phyloP scores from a whole-genome alignment of 2,113 vertebrate species.

The Pseudonaja textilis region DNA sequence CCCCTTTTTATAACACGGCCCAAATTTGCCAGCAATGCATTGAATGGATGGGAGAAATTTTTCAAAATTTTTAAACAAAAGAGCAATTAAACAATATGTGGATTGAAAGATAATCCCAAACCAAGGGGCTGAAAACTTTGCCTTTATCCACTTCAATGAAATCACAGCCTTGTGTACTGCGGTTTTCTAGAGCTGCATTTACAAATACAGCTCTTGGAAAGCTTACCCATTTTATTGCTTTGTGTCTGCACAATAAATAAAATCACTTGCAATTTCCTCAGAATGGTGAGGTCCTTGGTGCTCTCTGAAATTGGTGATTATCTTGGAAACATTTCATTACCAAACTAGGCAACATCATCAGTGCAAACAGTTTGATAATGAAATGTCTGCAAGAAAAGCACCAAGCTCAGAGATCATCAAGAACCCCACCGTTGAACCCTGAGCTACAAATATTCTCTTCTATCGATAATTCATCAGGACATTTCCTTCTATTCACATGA shows the following conservation, averaged over 20 bases:
- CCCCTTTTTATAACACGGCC: not conserved
- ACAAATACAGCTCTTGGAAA: not conserved
- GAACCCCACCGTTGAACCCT: not conserved
- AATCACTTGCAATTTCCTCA: not conserved
- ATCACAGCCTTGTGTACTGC: not conserved
- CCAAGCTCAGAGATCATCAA: not conserved
- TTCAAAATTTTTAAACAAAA: not conserved
- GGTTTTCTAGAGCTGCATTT: not conserved
- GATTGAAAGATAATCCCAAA: not conserved
- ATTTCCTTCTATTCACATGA: fast-evolving
- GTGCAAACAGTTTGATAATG: not conserved
- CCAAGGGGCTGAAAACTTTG: not conserved
- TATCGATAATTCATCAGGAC: fast-evolving
- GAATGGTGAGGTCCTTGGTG: not conserved
- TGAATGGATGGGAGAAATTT: not conserved
- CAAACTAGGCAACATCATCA: not conserved
- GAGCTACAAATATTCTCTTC: not conserved
- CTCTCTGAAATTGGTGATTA: not conserved
- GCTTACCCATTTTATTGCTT: not conserved
- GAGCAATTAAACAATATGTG: not conserved
- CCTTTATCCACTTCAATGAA: not conserved
- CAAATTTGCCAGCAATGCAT: not conserved
- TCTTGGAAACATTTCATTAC: not conserved
- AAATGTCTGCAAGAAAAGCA: not conserved
- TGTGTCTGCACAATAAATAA: not conserved